A percentile compares a stretch with the other conserved stretches of the same genome.
phyloP scores from a whole-genome alignment of 2,797 vertebrate genomes.

The Cyprinella venusta region DNA sequence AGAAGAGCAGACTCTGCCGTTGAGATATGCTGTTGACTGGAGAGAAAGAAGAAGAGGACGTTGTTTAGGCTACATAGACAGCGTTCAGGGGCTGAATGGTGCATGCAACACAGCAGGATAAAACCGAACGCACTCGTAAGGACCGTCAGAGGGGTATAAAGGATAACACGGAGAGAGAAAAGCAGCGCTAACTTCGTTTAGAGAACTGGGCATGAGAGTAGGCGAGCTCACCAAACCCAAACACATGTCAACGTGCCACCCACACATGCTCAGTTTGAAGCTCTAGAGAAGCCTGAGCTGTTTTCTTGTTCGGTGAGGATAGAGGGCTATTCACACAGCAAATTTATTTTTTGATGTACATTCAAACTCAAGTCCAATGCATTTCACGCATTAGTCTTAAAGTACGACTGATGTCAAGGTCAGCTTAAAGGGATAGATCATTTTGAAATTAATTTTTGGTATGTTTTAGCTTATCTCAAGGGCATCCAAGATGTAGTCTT shows the following conservation, averaged over 20 bases:
- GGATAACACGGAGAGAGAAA: constrained; percentile 2
- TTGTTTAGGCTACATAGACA: constrained; percentile 3
- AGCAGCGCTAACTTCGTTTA: constrained; percentile 35
- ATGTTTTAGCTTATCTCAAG: too few relatives aligned
- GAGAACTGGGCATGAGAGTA: constrained; percentile 27
- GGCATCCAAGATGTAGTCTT: too few relatives aligned
- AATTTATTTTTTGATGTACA: background rate
- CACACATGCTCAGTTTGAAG: constrained; percentile 28
- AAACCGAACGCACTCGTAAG: background rate
- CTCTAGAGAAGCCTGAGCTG: constrained; percentile 35
- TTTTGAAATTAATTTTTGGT: too few relatives aligned
- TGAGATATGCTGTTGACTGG: constrained; percentile 73
- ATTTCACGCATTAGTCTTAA: background rate
- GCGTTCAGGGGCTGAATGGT: background rate
- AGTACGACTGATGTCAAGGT: background rate
- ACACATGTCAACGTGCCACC: background rate
- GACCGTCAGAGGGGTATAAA: constrained; percentile 21
- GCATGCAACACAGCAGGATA: constrained; percentile 18
- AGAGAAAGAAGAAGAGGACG: constrained; percentile 27
- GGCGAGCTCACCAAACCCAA: constrained; percentile 14
- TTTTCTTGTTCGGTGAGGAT: constrained; percentile 19
- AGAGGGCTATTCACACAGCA: background rate
- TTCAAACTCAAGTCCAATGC: background rate
- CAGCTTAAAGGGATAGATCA: too few relatives aligned
- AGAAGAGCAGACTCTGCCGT: constrained; percentile 77